These are phyloP conservation scores for Anseranas semipalmata DNA, from an alignment of 2,113 vertebrate genomes.

Conservation along the genomic window DNA sequence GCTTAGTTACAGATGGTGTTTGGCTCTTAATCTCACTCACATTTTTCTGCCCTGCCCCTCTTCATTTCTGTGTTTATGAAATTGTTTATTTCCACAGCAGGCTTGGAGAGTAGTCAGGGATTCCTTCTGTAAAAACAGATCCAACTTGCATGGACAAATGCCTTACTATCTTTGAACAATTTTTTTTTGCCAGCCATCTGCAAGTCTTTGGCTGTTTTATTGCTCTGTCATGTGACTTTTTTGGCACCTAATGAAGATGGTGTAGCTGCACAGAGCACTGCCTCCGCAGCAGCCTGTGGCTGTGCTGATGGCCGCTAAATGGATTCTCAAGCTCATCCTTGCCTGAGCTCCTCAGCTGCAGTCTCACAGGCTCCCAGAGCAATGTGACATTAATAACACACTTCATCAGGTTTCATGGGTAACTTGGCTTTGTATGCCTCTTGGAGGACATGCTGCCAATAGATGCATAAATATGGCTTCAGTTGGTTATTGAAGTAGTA, in stretches of 20 bases:
- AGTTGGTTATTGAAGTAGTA: not conserved
- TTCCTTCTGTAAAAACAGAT: slow-evolving; percentile 2
- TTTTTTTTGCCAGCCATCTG: not conserved
- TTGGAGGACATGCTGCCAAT: not conserved
- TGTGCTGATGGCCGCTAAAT: not conserved
- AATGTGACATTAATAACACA: not conserved
- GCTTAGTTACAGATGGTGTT: not conserved
- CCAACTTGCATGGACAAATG: not conserved
- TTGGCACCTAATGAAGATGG: not conserved
- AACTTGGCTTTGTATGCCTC: not conserved
- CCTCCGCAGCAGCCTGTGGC: not conserved
- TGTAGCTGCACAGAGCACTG: not conserved
- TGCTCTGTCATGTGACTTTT: not conserved
- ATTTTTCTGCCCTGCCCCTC: not conserved
- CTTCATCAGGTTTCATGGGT: not conserved
- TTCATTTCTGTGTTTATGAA: not conserved
- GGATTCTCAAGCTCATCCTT: not conserved
- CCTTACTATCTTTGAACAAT: not conserved
- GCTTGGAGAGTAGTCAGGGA: not conserved
- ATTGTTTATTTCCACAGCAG: not conserved
- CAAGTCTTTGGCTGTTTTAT: not conserved
- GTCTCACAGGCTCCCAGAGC: not conserved
- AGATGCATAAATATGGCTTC: not conserved
- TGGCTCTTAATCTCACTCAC: not conserved
- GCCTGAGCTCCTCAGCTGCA: not conserved